A percentile compares a stretch with the other conserved stretches of the same genome.
Evolutionary conservation across 2,888 invertebrate species (phyloP).

Genomic region (Heliconius ethilla): DNA sequence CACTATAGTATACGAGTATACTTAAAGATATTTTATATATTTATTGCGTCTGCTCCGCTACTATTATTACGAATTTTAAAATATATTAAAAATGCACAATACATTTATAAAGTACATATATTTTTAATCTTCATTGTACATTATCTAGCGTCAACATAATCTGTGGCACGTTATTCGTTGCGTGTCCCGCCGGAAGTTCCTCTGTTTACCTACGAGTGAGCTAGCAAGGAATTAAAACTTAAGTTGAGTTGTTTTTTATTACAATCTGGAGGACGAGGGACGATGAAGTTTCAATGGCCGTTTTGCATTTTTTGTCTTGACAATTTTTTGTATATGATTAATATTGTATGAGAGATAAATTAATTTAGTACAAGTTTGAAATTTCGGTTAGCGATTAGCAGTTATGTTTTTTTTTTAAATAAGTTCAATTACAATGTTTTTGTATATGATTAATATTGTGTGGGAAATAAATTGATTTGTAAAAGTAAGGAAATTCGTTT

Average conservation of each 20-base stretch:
- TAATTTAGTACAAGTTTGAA: neutral
- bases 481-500: no score
- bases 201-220: constrained; percentile 57
- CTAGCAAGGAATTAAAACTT: constrained; percentile 63
- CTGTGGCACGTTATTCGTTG: constrained; percentile 47
- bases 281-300: constrained; percentile 42
- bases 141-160: constrained; percentile 45
- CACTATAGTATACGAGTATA: no score
- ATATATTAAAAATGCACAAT: no score
- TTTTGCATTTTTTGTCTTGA: constrained; percentile 41
- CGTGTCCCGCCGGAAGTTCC: constrained; percentile 53
- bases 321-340: constrained; percentile 28
- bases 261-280: constrained; percentile 48
- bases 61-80: no score
- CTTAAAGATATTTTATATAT: no score
- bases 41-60: no score
- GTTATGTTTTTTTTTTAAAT: neutral
- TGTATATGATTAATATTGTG: no score
- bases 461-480: no score
- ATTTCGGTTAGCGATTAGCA: neutral
- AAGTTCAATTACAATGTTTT: neutral
- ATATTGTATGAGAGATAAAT: neutral
- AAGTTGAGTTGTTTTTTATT: constrained; percentile 56
- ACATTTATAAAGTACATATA: neutral
- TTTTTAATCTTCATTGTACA: neutral